phyloP scores from a whole-genome alignment of 2,888 invertebrate genomes.

The Drosophila kuntzei region DNA sequence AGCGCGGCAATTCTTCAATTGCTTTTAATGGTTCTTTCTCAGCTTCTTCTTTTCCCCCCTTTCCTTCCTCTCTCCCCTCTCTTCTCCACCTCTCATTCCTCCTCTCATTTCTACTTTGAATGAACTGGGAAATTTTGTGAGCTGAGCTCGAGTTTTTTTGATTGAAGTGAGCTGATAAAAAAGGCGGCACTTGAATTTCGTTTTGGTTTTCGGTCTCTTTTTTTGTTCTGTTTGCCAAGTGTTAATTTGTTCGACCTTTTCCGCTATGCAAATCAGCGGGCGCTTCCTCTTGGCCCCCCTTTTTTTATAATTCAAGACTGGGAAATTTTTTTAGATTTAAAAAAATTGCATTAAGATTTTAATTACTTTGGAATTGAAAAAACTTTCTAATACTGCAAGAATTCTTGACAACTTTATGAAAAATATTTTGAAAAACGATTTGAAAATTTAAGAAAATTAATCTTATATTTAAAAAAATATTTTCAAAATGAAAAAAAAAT shows the following conservation, averaged over 20 bases:
- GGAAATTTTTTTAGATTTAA: too few relatives aligned
- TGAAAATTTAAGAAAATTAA: too few relatives aligned
- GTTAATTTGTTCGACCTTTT: slow-evolving; percentile 55
- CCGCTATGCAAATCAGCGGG: slow-evolving; percentile 67
- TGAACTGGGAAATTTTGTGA: slow-evolving; percentile 44
- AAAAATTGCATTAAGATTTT: too few relatives aligned
- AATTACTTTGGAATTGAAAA: too few relatives aligned
- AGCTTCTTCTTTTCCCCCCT: neutral
- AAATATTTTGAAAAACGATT: too few relatives aligned
- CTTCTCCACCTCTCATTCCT: neutral
- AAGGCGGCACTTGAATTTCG: slow-evolving; percentile 17
- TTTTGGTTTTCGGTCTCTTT: neutral
- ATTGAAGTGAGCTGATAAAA: slow-evolving; percentile 70
- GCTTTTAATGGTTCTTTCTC: slow-evolving; percentile 48
- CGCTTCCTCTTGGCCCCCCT: slow-evolving; percentile 58
- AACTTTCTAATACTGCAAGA: too few relatives aligned
- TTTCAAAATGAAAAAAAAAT: too few relatives aligned
- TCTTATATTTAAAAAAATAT: too few relatives aligned
- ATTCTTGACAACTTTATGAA: too few relatives aligned
- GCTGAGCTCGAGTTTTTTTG: slow-evolving; percentile 40
- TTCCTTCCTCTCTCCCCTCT: neutral
- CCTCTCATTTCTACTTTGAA: neutral
- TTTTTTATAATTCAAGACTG: too few relatives aligned
- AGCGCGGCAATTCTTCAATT: slow-evolving; percentile 69
- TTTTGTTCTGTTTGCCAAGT: slow-evolving; percentile 25